These are phyloP conservation scores for Nesogale talazaci DNA, from an alignment of 2,113 vertebrate species.

Conservation along the genomic window DNA sequence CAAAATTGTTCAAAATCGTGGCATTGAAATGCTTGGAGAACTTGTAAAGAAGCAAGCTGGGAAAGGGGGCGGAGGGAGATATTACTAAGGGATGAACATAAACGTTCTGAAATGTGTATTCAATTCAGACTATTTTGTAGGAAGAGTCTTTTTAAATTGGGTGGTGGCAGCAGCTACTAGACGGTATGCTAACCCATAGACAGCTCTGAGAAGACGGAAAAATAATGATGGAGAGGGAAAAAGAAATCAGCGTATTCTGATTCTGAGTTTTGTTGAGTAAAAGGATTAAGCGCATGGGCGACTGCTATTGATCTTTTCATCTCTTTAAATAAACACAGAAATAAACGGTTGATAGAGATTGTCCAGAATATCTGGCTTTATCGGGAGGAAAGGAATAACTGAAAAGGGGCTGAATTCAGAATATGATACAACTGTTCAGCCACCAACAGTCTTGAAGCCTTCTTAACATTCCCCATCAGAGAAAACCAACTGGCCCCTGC, in stretches of 20 bases:
- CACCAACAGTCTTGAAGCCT: neutral
- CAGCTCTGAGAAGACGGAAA: neutral
- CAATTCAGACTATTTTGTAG: neutral
- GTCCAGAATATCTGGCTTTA: constrained; percentile 10
- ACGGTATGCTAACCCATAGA: neutral
- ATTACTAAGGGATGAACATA: neutral
- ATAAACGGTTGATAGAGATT: neutral
- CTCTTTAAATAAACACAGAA: neutral
- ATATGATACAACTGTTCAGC: neutral
- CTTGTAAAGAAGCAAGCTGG: neutral
- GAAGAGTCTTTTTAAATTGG: neutral
- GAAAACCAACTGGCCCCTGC: neutral
- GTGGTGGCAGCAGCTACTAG: neutral
- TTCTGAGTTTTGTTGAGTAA: constrained; percentile 32
- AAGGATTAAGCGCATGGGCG: neutral
- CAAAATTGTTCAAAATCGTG: neutral
- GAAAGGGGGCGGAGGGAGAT: neutral
- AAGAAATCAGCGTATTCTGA: neutral
- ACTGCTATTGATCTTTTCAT: constrained; percentile 12
- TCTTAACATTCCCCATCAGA: too few relatives aligned
- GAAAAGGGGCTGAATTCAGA: constrained; percentile 29
- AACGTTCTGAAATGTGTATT: neutral
- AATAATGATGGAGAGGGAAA: neutral
- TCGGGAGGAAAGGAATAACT: neutral
- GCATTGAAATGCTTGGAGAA: neutral